Conservation (phyloP, 2,797 vertebrate genomes). For the Toxotes lorentzi region DNA sequence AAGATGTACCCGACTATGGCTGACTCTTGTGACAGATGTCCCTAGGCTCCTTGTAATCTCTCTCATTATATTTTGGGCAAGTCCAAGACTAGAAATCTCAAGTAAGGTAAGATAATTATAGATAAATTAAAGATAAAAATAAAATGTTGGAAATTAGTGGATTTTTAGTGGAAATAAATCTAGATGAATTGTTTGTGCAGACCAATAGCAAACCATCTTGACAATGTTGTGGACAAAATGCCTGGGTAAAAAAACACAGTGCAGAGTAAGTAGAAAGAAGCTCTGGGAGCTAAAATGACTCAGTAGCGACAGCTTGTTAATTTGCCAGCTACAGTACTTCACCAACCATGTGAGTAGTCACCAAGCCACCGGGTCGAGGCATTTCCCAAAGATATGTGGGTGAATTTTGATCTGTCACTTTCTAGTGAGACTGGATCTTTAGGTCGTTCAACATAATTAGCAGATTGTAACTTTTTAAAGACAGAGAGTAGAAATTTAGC, state of each 20-base stretch:
- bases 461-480: not conserved
- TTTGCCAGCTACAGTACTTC: not conserved
- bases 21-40: constrained; percentile 1
- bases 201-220: not conserved
- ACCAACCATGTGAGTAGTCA: not conserved
- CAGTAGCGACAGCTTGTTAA: not conserved
- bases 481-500: not conserved
- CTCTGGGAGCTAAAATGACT: not conserved
- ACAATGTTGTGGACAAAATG: not conserved
- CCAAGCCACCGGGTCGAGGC: not conserved
- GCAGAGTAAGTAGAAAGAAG: not conserved
- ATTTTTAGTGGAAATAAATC: not conserved
- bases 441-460: not conserved
- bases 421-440: not conserved
- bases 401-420: not conserved
- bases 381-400: not conserved
- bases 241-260: not conserved
- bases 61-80: no score
- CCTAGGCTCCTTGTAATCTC: not conserved
- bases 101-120: no score
- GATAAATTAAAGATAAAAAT: no score
- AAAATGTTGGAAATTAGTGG: not conserved
- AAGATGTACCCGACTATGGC: not conserved
- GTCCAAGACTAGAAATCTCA: no score
- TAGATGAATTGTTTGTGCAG: not conserved